Evolutionary conservation across 2,888 invertebrate genomes (phyloP).

Genomic region (Synanthedon vespiformis): DNA sequence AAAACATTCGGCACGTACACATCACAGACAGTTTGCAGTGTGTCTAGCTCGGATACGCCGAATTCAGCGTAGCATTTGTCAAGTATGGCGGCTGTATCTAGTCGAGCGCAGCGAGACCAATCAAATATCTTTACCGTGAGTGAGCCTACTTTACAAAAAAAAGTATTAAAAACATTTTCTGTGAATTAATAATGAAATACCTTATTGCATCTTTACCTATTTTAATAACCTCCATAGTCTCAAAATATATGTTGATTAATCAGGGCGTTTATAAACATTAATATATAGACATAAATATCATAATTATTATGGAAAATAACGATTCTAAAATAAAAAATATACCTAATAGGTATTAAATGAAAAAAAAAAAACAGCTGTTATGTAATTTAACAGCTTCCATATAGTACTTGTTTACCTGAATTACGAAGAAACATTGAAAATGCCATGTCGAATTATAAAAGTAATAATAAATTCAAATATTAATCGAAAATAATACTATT

Average conservation of each 20-base stretch:
- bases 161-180: no score
- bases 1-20: no score
- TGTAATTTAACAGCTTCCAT: slow-evolving; percentile 34
- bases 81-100: no score
- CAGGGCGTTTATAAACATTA: not conserved
- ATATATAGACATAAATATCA: no score
- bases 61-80: no score
- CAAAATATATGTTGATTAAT: not conserved
- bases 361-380: slow-evolving; percentile 29
- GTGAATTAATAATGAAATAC: no score
- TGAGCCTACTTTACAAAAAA: no score
- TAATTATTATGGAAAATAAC: not conserved
- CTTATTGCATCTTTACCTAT: not conserved
- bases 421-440: slow-evolving; percentile 53
- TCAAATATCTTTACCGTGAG: no score
- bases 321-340: not conserved
- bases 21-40: no score
- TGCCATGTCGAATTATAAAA: slow-evolving; percentile 24
- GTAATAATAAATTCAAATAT: not conserved
- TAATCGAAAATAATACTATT: not conserved
- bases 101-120: no score
- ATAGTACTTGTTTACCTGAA: slow-evolving; percentile 31
- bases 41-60: no score
- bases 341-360: not conserved
- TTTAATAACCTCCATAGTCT: not conserved